phyloP scores from a whole-genome alignment of 1,140 invertebrate species.

The Plectrocnemia conspersa region DNA sequence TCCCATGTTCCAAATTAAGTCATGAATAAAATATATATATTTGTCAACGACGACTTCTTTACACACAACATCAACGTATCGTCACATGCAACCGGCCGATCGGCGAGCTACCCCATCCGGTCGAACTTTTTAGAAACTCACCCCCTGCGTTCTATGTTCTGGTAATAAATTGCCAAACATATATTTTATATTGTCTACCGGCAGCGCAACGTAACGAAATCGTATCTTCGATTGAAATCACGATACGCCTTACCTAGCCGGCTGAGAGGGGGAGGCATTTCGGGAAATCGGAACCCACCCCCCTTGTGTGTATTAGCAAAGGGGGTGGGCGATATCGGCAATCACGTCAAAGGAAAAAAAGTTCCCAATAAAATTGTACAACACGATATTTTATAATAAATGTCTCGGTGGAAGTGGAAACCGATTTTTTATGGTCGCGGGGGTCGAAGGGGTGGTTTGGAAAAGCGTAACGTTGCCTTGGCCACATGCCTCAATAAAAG shows the following conservation, averaged over 20 bases:
- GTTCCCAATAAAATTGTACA: slow-evolving; percentile 33
- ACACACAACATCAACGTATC: slow-evolving; percentile 18
- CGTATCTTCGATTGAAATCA: slow-evolving; percentile 34
- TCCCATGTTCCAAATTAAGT: too few relatives aligned
- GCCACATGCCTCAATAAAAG: slow-evolving; percentile 25
- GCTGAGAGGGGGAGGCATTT: slow-evolving; percentile 4
- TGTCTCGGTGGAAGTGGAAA: slow-evolving; percentile 25
- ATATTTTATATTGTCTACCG: slow-evolving; percentile 35
- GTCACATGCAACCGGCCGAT: slow-evolving; percentile 28
- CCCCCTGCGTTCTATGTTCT: background rate
- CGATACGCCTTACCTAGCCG: slow-evolving; percentile 17
- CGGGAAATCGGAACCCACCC: background rate
- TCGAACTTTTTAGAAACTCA: background rate
- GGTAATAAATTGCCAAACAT: slow-evolving; percentile 34
- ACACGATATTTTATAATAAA: slow-evolving; percentile 35
- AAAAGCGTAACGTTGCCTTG: slow-evolving; percentile 18
- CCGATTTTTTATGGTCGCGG: slow-evolving; percentile 22
- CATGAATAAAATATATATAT: too few relatives aligned
- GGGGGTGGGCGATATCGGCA: slow-evolving; percentile 30
- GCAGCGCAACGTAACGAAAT: slow-evolving; percentile 22
- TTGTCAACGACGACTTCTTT: slow-evolving; percentile 13
- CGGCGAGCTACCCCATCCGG: slow-evolving; percentile 9
- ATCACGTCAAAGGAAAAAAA: slow-evolving; percentile 25
- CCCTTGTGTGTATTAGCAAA: slow-evolving; percentile 4
- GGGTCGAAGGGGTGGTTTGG: background rate